Evolutionary conservation across 2,113 vertebrate species (phyloP).

Genomic region (Tympanuchus pallidicinctus): DNA sequence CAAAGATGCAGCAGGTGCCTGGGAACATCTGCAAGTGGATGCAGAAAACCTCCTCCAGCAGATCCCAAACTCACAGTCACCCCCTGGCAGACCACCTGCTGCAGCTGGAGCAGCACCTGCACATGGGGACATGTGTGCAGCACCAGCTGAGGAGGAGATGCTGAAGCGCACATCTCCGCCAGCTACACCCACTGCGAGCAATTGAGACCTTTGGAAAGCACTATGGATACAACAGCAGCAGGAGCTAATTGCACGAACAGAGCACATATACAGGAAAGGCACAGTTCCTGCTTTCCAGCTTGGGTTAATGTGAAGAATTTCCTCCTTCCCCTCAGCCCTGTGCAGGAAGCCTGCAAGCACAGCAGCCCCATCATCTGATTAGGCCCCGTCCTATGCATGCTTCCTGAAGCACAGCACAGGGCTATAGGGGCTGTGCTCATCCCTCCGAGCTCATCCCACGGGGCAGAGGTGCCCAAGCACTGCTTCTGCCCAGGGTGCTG

Average conservation of each 20-base stretch:
- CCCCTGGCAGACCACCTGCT: not conserved
- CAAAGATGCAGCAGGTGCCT: not conserved
- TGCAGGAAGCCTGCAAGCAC: conserved; percentile 40
- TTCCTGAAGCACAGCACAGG: conserved; percentile 37
- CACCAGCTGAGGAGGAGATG: not conserved
- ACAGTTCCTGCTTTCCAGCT: conserved; percentile 35
- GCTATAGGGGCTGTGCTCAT: not conserved
- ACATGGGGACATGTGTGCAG: not conserved
- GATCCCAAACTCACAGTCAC: not conserved
- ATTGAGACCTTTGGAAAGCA: not conserved
- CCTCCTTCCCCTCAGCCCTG: conserved; percentile 24
- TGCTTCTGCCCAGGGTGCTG: not conserved
- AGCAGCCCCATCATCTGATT: not conserved
- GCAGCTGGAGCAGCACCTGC: not conserved
- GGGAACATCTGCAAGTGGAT: not conserved
- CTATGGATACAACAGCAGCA: not conserved
- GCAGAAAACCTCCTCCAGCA: not conserved
- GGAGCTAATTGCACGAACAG: not conserved
- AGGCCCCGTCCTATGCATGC: not conserved
- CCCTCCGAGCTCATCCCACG: not conserved
- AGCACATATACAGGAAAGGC: not conserved
- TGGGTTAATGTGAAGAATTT: not conserved
- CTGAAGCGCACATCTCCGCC: not conserved
- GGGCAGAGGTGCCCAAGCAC: not conserved
- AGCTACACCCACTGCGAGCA: fast-evolving